Conservation (phyloP, 2,113 vertebrate species). For the Callipepla squamata region DNA sequence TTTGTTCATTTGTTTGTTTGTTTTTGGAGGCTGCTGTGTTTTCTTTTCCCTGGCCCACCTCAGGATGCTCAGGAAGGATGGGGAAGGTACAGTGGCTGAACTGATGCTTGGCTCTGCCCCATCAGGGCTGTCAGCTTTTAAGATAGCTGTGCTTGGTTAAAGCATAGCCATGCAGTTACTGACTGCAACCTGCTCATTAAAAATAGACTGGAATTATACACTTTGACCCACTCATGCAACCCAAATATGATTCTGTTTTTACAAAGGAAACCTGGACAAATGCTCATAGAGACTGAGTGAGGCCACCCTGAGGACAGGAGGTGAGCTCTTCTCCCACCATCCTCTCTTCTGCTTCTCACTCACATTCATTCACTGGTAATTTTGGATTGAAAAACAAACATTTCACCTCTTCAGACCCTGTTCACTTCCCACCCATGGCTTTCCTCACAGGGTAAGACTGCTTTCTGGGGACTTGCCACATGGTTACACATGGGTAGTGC, state of each 20-base stretch:
- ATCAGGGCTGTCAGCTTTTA: background rate
- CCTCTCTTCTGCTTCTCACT: background rate
- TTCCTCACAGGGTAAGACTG: background rate
- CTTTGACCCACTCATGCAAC: background rate
- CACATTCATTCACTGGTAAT: background rate
- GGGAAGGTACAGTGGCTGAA: conserved; percentile 6
- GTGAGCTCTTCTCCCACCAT: background rate
- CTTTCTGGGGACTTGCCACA: background rate
- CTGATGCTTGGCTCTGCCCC: background rate
- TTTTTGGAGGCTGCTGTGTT: background rate
- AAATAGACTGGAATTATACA: background rate
- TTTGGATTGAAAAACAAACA: background rate
- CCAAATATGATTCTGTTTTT: background rate
- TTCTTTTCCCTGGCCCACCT: background rate
- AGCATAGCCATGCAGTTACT: background rate
- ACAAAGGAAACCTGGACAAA: background rate
- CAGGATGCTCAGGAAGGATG: background rate
- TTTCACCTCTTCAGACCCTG: background rate
- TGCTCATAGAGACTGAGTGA: background rate
- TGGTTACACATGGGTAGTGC: rapidly evolving
- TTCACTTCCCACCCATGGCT: rapidly evolving
- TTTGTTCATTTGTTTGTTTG: too few relatives aligned
- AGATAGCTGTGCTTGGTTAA: conserved; percentile 23
- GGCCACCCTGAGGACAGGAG: background rate
- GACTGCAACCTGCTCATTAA: background rate